A percentile compares a stretch with the other conserved stretches of the same genome.
phyloP scores from a whole-genome alignment of 1,140 invertebrate species.

The Procambarus clarkii region DNA sequence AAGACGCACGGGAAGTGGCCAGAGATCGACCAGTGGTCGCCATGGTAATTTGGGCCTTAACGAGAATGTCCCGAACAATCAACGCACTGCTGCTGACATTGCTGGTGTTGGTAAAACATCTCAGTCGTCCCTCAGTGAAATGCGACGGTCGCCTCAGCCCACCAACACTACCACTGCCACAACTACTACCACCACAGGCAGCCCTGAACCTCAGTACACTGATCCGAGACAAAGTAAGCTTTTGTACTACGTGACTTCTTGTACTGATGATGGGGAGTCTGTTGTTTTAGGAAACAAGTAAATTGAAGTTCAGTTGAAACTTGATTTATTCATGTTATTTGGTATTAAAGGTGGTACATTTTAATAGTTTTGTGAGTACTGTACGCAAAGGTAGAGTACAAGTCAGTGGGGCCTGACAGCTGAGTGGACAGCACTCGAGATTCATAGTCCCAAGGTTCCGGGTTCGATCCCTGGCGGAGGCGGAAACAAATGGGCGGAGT shows the following conservation, averaged over 20 bases:
- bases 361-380: no score
- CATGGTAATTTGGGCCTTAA: not conserved
- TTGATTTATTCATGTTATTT: no score
- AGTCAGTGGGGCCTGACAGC: no score
- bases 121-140: conserved; percentile 54
- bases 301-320: no score
- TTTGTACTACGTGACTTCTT: not conserved
- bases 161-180: conserved; percentile 56
- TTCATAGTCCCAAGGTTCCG: no score
- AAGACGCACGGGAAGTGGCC: not conserved
- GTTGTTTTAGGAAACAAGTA: no score
- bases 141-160: conserved; percentile 54
- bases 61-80: conserved; percentile 44
- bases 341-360: no score
- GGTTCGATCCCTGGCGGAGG: no score
- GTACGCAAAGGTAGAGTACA: no score
- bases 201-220: conserved; percentile 61
- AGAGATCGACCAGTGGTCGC: not conserved
- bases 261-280: not conserved
- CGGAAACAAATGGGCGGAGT: no score
- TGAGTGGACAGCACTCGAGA: no score
- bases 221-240: conserved; percentile 55
- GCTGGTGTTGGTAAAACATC: conserved; percentile 19
- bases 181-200: conserved; percentile 55
- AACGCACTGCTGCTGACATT: not conserved